phyloP scores from a whole-genome alignment of 2,113 vertebrate species.

The Ailurus styani region DNA sequence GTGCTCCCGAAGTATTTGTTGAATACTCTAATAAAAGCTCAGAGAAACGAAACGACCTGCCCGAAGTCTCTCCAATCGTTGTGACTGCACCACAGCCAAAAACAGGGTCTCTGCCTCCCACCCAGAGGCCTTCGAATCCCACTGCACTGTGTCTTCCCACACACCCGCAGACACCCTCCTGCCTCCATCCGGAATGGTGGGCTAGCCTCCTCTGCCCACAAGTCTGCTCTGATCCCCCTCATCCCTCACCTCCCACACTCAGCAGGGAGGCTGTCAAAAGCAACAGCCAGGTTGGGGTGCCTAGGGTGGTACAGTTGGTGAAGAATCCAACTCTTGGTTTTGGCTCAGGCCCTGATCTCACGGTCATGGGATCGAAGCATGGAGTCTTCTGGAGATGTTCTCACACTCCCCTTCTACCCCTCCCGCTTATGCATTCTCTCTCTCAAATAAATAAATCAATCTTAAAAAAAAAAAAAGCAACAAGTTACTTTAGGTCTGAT shows the following conservation, averaged over 20 bases:
- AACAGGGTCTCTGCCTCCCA: neutral
- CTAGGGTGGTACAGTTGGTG: neutral
- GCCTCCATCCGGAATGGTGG: neutral
- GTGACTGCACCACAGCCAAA: neutral
- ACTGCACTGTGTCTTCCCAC: neutral
- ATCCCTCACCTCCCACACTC: neutral
- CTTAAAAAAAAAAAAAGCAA: neutral
- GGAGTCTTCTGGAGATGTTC: neutral
- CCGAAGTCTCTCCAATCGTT: neutral
- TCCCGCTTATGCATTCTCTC: neutral
- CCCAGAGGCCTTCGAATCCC: neutral
- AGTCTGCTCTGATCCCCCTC: neutral
- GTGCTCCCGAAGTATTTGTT: neutral
- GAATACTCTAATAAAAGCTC: neutral
- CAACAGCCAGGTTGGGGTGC: neutral
- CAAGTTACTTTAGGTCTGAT: neutral
- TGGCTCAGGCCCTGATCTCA: neutral
- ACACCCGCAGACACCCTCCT: neutral
- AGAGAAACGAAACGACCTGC: neutral
- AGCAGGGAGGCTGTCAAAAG: neutral
- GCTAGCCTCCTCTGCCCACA: neutral
- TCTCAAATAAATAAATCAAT: neutral
- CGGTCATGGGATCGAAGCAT: neutral
- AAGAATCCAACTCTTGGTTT: neutral
- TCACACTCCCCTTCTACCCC: neutral